Evolutionary conservation across 2,797 vertebrate species (phyloP).

Genomic region (Uromys caudimaculatus): DNA sequence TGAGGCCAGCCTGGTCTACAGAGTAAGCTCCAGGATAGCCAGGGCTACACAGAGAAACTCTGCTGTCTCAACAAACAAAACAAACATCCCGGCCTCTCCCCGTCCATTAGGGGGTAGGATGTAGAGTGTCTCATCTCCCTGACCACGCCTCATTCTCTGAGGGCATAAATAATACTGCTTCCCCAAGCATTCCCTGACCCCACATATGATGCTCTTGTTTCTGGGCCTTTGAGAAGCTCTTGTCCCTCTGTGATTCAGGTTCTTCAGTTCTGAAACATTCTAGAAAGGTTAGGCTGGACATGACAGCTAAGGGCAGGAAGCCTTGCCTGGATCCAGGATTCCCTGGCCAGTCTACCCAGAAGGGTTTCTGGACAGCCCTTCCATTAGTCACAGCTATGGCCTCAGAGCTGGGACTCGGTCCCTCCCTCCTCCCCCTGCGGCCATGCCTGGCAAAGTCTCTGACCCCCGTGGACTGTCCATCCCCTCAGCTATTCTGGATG

Average conservation of each 20-base stretch:
- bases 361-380: neutral
- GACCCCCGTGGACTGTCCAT: neutral
- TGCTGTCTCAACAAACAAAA: neutral
- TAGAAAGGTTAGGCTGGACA: neutral
- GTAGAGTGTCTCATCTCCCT: neutral
- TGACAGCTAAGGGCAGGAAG: neutral
- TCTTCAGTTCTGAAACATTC: neutral
- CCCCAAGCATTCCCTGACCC: neutral
- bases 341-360: neutral
- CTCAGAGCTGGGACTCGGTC: neutral
- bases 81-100: neutral
- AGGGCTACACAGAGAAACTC: neutral
- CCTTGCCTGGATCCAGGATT: neutral
- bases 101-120: neutral
- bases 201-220: neutral
- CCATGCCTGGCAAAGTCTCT: neutral
- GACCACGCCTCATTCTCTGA: neutral
- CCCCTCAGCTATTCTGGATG: neutral
- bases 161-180: neutral
- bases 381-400: neutral
- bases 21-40: neutral
- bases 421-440: neutral
- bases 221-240: neutral
- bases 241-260: neutral
- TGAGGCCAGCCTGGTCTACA: neutral